Conservation (phyloP, 2,113 vertebrate species). For the Antennarius striatus region DNA sequence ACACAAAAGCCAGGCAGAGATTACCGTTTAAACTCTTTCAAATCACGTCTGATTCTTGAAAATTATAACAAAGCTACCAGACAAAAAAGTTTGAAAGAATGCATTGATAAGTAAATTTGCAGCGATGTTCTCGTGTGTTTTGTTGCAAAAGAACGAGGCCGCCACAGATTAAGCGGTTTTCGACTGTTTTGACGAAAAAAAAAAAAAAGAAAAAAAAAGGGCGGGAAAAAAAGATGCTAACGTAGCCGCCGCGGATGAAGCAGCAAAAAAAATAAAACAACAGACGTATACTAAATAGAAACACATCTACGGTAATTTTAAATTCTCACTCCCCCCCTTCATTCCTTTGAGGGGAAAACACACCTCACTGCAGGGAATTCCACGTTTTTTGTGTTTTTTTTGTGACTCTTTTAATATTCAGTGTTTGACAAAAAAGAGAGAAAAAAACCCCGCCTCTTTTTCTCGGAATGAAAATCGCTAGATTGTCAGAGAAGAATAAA, state of each 20-base stretch:
- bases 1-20: conserved; percentile 50
- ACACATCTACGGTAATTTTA: conserved; percentile 56
- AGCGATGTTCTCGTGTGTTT: conserved; percentile 50
- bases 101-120: conserved; percentile 65
- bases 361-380: conserved; percentile 72
- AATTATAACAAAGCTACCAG: conserved; percentile 55
- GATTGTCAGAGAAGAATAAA: conserved; percentile 63
- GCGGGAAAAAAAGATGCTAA: conserved; percentile 66
- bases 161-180: conserved; percentile 35
- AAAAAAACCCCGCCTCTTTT: conserved; percentile 32
- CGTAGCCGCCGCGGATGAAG: conserved; percentile 48
- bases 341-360: conserved; percentile 55
- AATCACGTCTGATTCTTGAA: conserved; percentile 50
- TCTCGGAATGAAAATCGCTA: conserved; percentile 37
- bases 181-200: conserved; percentile 54
- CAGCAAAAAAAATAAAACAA: conserved; percentile 14
- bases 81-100: conserved; percentile 60
- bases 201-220: too few species aligned
- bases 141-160: conserved; percentile 43
- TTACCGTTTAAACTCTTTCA: conserved; percentile 64
- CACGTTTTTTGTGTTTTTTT: conserved; percentile 58
- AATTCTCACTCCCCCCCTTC: conserved; percentile 56
- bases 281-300: conserved; percentile 53
- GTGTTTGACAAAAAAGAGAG: conserved; percentile 53
- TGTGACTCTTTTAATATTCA: conserved; percentile 68